Percentiles rank a stretch among this genome's conserved stretches.
Conservation (phyloP, 2,888 invertebrate genomes). For the Epiperipatus broadwayi region DNA sequence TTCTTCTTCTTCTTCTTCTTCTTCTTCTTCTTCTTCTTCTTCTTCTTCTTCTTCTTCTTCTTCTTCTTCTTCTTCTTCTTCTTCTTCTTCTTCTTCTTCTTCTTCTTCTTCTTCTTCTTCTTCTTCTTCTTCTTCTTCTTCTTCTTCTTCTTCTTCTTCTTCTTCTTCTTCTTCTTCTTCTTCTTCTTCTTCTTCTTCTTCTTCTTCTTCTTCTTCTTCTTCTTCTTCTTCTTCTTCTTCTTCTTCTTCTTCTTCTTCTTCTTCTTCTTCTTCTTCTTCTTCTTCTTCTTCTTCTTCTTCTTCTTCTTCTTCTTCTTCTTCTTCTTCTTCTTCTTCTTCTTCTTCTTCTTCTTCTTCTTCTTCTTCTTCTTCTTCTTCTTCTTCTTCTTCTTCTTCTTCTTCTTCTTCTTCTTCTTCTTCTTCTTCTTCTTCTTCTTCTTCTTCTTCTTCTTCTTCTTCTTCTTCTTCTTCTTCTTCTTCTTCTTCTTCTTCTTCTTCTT, state of each 20-base stretch:
- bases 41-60: not conserved
- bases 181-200: not conserved
- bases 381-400: not conserved
- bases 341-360: not conserved
- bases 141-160: not conserved
- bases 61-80: not conserved
- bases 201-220: too few relatives aligned
- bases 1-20: not conserved
- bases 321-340: not conserved
- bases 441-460: not conserved
- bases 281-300: not conserved
- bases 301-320: conserved; percentile 1
- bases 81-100: not conserved
- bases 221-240: not conserved
- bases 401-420: not conserved
- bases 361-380: not conserved
- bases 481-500: not conserved
- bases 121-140: conserved; percentile 1
- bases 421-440: too few relatives aligned
- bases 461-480: not conserved
- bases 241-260: not conserved
- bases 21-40: not conserved
- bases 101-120: not conserved
- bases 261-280: not conserved
- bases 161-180: too few relatives aligned